Evolutionary conservation across 2,888 invertebrate genomes (phyloP).

Genomic region (Drosophila flavopinicola): DNA sequence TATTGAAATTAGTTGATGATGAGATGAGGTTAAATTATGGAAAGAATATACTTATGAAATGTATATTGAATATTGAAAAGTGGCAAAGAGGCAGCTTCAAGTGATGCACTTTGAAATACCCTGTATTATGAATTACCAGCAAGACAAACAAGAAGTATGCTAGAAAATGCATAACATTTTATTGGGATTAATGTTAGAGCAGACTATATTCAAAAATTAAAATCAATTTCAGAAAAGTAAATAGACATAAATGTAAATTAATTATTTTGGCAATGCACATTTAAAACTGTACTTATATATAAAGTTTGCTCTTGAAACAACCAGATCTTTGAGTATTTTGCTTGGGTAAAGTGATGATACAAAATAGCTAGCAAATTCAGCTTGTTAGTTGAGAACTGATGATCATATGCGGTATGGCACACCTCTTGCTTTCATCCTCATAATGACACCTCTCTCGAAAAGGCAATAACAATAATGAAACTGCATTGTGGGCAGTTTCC

Average conservation of each 20-base stretch:
- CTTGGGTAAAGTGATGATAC: no score
- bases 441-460: not conserved
- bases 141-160: not conserved
- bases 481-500: slow-evolving; percentile 22
- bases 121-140: not conserved
- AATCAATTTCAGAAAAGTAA: no score
- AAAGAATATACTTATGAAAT: slow-evolving; percentile 43
- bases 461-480: slow-evolving; percentile 19
- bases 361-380: no score
- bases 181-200: no score
- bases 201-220: no score
- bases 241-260: no score
- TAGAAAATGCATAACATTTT: not conserved
- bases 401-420: not conserved
- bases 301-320: no score
- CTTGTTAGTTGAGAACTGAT: not conserved
- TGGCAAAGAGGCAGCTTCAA: not conserved
- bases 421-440: slow-evolving; percentile 2
- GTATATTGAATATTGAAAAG: slow-evolving; percentile 25
- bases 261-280: no score
- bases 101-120: slow-evolving; percentile 3
- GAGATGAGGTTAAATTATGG: slow-evolving; percentile 44
- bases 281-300: no score
- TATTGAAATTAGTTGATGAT: slow-evolving; percentile 56
- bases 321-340: no score